Conservation (phyloP, 2,113 vertebrate genomes). For the Cardinalis cardinalis region DNA sequence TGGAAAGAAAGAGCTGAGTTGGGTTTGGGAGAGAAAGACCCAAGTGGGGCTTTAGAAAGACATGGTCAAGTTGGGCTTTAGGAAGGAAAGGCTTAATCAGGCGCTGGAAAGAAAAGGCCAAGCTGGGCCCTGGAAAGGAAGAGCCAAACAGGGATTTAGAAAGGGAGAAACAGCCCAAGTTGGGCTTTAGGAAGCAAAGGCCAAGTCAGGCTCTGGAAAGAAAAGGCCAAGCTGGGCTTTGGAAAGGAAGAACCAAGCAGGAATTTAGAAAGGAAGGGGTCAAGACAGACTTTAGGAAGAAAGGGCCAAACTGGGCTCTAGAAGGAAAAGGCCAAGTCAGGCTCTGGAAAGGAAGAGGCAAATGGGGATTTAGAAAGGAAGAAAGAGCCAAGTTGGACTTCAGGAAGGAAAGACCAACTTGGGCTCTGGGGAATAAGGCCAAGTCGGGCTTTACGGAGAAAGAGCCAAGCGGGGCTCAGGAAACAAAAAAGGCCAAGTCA, state of each 20-base stretch:
- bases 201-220: not conserved
- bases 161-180: too few relatives aligned
- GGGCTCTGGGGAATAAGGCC: not conserved
- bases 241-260: not conserved
- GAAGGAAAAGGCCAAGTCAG: not conserved
- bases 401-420: not conserved
- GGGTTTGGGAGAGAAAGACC: not conserved
- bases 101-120: not conserved
- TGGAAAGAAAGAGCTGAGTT: not conserved
- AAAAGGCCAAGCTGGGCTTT: fast-evolving
- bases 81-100: fast-evolving
- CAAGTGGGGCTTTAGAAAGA: not conserved
- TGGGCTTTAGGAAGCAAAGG: not conserved
- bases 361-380: not conserved
- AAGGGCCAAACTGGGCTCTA: fast-evolving
- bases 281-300: not conserved
- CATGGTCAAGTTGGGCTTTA: fast-evolving
- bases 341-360: fast-evolving
- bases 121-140: not conserved
- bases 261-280: not conserved
- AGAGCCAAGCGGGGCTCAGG: fast-evolving
- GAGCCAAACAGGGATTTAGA: not conserved
- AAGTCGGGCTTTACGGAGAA: not conserved
- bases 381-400: fast-evolving
- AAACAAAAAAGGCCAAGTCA: not conserved